phyloP scores from a whole-genome alignment of 2,888 invertebrate genomes.

The Conops quadrifasciatus region DNA sequence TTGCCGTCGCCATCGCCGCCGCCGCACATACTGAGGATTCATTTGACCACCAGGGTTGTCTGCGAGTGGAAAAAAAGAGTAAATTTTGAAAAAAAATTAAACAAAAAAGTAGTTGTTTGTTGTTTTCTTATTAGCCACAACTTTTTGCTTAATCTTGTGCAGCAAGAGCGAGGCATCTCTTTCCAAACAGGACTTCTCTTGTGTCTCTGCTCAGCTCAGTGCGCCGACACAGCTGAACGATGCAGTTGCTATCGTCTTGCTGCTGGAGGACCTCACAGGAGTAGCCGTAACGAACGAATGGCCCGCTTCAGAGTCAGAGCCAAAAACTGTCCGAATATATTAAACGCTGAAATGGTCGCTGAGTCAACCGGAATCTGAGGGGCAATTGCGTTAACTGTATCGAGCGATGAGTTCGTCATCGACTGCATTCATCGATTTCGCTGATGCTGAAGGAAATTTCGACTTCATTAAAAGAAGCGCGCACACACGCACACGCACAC shows the following conservation, averaged over 20 bases:
- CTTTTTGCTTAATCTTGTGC: neutral
- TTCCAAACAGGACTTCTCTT: neutral
- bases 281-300: constrained; percentile 10
- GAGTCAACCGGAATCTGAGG: neutral
- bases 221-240: neutral
- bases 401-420: too few relatives aligned
- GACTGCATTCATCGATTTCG: neutral
- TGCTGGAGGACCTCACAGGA: constrained; percentile 28
- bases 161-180: constrained; percentile 4
- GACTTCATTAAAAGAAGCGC: constrained; percentile 16
- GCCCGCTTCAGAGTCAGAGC: constrained; percentile 5
- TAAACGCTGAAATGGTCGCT: constrained; percentile 22
- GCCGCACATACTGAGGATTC: neutral
- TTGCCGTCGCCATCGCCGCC: neutral
- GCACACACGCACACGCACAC: neutral
- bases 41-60: constrained; percentile 8
- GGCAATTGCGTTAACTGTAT: neutral
- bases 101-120: neutral
- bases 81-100: neutral
- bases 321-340: constrained; percentile 31
- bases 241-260: constrained; percentile 7
- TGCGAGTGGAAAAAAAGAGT: neutral
- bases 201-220: neutral
- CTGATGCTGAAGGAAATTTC: constrained; percentile 12
- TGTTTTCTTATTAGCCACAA: neutral